Base-by-base conservation (phyloP, 2,888 invertebrate species). In the Spodoptera exigua region DNA sequence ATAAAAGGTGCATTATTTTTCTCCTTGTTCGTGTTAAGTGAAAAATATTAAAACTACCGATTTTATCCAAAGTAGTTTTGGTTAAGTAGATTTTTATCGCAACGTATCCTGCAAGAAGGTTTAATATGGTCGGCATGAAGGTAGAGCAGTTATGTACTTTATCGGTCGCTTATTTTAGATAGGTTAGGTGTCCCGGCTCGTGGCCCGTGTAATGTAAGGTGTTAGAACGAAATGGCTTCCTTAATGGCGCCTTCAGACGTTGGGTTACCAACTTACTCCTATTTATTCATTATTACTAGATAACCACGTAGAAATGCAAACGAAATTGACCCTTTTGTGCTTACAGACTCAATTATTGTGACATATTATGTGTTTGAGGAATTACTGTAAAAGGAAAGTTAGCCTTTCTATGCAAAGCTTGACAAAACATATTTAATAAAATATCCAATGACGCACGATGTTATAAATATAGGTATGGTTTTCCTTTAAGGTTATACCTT, bases 151-250 rank as follows among this genome's bases (percentile, higher is more conserved):
- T 27, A 27, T 27, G 45, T 69, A 49, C 37, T 66, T 55, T 53
- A 55, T 40, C 46, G 51, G 37, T 17, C 35, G 47, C 41, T 40
- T 70, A 70, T 70, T 70, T 70, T 56, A 70, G 66, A 64, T 61
- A 54, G 11, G 56, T 56, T 44, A 14, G 39, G 51, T 70, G 51
- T 66, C 64, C 55, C 36, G 35, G 39, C 27, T 52, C 36, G 36
- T 44, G 52, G 39, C 61, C 65, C 65, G 34, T 64, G 56, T 64
- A 64, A 55, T 44, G 46, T 66, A 21, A 63, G 55, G 55, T 51
- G 55, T 62, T 57, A 53, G 61, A 70, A 59, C 61, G 67, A 51
- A 70, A 74, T 62, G 61, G 56, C 59, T 65, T 67, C 62, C 69
- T 52, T 52, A 56, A 67, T 62, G 37, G 43, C 39, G 62, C 56